phyloP scores from a whole-genome alignment of 2,888 invertebrate genomes.

The Xylocampa areola region DNA sequence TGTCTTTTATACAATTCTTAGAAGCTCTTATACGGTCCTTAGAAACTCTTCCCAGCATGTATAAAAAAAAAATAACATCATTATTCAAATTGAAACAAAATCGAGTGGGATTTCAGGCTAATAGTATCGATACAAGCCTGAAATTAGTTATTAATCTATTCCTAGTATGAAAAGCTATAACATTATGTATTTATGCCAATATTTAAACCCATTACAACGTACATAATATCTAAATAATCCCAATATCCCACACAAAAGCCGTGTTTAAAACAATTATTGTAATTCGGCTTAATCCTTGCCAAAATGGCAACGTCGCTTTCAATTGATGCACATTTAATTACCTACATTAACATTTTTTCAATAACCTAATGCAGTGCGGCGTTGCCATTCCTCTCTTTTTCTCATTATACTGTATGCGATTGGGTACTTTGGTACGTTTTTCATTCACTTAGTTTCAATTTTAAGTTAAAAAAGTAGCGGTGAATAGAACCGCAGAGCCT shows the following conservation, averaged over 20 bases:
- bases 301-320: conserved; percentile 33
- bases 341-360: conserved; percentile 49
- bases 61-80: too few species aligned
- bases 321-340: conserved; percentile 43
- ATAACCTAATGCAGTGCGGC: conserved; percentile 47
- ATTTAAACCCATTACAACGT: conserved; percentile 9
- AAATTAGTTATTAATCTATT: conserved; percentile 13
- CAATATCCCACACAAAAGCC: conserved; percentile 2
- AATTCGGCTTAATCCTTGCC: conserved; percentile 23
- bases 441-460: conserved; percentile 14
- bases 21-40: too few species aligned
- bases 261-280: conserved; percentile 30
- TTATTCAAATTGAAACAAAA: too few species aligned
- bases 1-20: too few species aligned
- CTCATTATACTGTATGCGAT: conserved; percentile 40
- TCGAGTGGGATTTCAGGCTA: too few species aligned
- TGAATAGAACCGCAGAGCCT: too few species aligned
- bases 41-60: too few species aligned
- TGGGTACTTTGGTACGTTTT: conserved; percentile 16
- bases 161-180: not conserved
- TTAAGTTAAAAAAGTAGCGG: conserved; percentile 5
- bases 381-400: conserved; percentile 42
- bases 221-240: conserved; percentile 15
- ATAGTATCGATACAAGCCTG: not conserved
- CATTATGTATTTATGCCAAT: conserved; percentile 9